These are phyloP conservation scores for Alligator sinensis DNA, from an alignment of 2,113 vertebrate species.

Conservation along the genomic window DNA sequence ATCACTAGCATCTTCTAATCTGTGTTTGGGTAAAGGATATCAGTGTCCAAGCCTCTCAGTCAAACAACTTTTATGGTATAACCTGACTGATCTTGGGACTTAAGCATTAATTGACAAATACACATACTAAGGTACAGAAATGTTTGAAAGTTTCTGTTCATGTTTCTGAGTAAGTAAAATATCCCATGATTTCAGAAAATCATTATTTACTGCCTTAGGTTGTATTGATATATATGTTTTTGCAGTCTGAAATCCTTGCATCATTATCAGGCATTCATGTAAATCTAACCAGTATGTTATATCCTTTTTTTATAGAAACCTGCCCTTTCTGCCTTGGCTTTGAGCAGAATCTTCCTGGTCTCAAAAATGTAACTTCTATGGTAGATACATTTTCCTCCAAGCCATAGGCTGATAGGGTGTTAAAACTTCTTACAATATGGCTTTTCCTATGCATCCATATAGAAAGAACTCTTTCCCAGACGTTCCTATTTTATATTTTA, in stretches of 20 bases:
- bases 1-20: neutral
- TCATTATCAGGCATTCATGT: neutral
- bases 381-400: neutral
- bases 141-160: neutral
- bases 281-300: neutral
- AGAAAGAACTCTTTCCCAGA: neutral
- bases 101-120: neutral
- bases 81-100: neutral
- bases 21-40: neutral
- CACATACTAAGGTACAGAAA: neutral
- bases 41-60: neutral
- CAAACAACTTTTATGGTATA: neutral
- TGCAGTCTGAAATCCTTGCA: neutral
- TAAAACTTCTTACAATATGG: neutral
- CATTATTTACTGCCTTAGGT: neutral
- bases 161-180: neutral
- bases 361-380: neutral
- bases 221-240: neutral
- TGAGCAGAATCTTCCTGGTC: neutral
- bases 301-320: neutral
- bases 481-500: neutral
- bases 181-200: neutral
- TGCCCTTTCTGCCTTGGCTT: neutral
- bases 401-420: neutral
- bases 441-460: neutral